Evolutionary conservation across 2,797 vertebrate species (phyloP).

Genomic region (Neomorphus geoffroyi): DNA sequence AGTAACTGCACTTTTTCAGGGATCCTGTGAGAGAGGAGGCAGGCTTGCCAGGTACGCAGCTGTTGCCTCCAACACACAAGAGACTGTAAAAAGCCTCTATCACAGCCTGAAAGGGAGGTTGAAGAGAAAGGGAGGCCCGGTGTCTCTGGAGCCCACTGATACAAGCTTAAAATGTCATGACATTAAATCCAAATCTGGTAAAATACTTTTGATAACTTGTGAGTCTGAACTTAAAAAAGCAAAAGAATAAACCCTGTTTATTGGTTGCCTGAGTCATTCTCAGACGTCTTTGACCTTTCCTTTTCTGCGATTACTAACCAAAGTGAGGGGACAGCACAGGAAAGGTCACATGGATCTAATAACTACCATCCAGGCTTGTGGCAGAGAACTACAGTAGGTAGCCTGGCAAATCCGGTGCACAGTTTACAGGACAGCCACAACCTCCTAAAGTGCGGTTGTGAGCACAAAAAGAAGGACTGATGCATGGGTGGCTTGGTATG

Average conservation of each 20-base stretch:
- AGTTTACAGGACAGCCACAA: neutral
- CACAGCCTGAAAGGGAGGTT: neutral
- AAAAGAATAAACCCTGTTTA: neutral
- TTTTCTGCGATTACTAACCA: neutral
- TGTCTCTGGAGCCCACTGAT: neutral
- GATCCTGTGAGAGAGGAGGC: neutral
- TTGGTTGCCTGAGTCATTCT: neutral
- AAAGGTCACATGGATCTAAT: neutral
- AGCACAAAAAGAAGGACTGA: neutral
- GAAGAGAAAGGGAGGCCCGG: neutral
- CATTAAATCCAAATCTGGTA: slow-evolving; percentile 2
- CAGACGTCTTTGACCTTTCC: neutral
- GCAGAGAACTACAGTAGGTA: neutral
- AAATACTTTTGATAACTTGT: neutral
- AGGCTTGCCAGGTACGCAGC: neutral
- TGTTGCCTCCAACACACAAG: neutral
- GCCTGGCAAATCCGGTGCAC: neutral
- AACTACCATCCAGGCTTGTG: neutral
- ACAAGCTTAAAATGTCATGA: slow-evolving; percentile 18
- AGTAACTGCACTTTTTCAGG: neutral
- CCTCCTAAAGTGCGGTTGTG: neutral
- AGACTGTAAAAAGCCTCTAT: neutral
- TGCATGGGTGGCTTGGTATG: neutral
- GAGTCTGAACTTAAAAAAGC: neutral
- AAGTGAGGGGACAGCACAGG: neutral